Base-by-base conservation (phyloP, 2,888 invertebrate species). In the Xestia xanthographa region DNA sequence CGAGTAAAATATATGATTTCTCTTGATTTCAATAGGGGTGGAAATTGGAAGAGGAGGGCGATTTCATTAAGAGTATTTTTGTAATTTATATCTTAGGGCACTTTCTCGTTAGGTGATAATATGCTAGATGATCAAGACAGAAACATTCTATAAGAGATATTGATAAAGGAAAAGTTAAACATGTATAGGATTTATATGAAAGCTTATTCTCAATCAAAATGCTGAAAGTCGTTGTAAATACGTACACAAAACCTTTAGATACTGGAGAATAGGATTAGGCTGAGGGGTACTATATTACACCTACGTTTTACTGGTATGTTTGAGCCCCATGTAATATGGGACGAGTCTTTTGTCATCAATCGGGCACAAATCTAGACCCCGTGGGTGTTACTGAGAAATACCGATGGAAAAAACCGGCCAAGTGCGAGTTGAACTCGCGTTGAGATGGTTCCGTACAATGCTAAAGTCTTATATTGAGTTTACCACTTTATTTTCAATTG, bases 1-100 rank as follows among this genome's bases (percentile, higher is more conserved):
- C 72, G 75, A 74, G 83, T 68, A 77, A 84, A 87, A 84, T 88
- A 79, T 87, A 87, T 88, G 87, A 87, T 82, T 84, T 83, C 77
- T 79, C 75, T 79, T 83, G 79, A 87, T 86, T 80, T 79, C 75
- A 22, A 69, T 63, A 43, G 11, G 11, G 20, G 26, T 22, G 4
- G 17, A 87, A 79, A 12, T 71, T 50, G 41, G 8, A 17, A 62
- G 66, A 20, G 14, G 5, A 0, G 0, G 48, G 76, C 80, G 80
- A 43, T 73, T 69, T 58, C 14, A 22, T n/a, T 6, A 6, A 12
- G 0, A 5, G 29, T 53, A 1, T 53, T 53, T 41, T 63, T n/a
- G 8, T 12, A 34, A 12, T 34, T 22, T 38, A 12, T 22, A 3
- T 22, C 3, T 22, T 22, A 22, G 3, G 12, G 53, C 12, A n/a